A percentile compares a stretch with the other conserved stretches of the same genome.
phyloP scores from a whole-genome alignment of 2,888 invertebrate genomes.

The Oscheius onirici region DNA sequence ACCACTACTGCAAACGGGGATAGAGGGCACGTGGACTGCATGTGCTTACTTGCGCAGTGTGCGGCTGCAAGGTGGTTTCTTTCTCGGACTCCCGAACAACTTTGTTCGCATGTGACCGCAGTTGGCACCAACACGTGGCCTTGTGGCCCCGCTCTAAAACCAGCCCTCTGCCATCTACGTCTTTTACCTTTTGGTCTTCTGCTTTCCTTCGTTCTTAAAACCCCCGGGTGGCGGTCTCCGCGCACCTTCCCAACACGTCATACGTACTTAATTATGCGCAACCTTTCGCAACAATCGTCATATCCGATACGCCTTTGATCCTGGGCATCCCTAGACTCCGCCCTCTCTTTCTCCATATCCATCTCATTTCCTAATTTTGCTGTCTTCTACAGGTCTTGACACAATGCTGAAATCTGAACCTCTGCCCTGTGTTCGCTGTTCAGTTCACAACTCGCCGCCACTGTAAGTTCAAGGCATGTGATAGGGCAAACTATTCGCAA shows the following conservation, averaged over 20 bases:
- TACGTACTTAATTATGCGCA: slow-evolving; percentile 16
- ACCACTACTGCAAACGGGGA: no score
- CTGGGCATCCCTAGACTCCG: slow-evolving; percentile 18
- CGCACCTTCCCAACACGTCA: slow-evolving; percentile 17
- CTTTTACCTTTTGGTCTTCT: background rate
- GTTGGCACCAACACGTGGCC: slow-evolving; percentile 28
- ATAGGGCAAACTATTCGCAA: no score
- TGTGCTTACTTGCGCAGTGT: background rate
- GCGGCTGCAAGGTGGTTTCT: slow-evolving; percentile 7
- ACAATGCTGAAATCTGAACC: slow-evolving; percentile 52
- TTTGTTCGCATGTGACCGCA: slow-evolving; percentile 23
- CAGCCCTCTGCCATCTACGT: background rate
- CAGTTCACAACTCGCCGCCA: slow-evolving; percentile 46
- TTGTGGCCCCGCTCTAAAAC: slow-evolving; percentile 10
- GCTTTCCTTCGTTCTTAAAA: background rate
- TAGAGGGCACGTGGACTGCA: slow-evolving; percentile 9
- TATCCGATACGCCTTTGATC: slow-evolving; percentile 7
- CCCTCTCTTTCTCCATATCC: background rate
- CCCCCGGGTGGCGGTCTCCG: background rate
- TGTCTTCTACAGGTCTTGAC: background rate
- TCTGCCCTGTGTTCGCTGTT: slow-evolving; percentile 54
- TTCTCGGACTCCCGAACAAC: background rate
- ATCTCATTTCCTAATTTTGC: background rate
- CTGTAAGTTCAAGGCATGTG: slow-evolving; percentile 37
- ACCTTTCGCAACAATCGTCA: slow-evolving; percentile 9